Conservation (phyloP, 2,113 vertebrate species). For the Centrocercus urophasianus region DNA sequence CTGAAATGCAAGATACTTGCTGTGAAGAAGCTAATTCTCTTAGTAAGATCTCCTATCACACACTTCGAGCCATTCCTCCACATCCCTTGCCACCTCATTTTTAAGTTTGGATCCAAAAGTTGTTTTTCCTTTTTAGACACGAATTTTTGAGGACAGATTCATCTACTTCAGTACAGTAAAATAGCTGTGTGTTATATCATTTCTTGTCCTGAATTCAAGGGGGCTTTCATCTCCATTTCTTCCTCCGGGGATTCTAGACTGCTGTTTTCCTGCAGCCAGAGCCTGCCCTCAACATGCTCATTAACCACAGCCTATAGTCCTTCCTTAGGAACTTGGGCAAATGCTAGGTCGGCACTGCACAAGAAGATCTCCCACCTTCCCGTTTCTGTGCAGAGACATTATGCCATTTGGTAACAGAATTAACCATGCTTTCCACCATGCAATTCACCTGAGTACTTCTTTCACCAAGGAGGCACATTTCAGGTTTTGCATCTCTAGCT, state of each 20-base stretch:
- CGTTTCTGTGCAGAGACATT: not conserved
- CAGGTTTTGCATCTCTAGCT: not conserved
- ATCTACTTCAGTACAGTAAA: not conserved
- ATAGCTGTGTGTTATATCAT: not conserved
- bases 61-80: not conserved
- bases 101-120: not conserved
- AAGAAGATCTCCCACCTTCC: not conserved
- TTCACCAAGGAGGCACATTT: not conserved
- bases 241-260: not conserved
- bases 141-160: not conserved
- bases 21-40: not conserved
- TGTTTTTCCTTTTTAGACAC: not conserved
- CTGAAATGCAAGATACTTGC: not conserved
- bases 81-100: not conserved
- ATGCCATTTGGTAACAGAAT: not conserved
- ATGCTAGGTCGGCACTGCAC: not conserved
- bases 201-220: not conserved
- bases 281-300: fast-evolving
- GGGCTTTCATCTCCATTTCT: not conserved
- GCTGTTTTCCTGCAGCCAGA: not conserved
- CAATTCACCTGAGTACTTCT: not conserved
- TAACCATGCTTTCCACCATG: not conserved
- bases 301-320: not conserved
- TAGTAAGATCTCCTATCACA: not conserved
- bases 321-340: not conserved